Base-by-base conservation (phyloP, 2,888 invertebrate genomes). In the Meta bourneti region DNA sequence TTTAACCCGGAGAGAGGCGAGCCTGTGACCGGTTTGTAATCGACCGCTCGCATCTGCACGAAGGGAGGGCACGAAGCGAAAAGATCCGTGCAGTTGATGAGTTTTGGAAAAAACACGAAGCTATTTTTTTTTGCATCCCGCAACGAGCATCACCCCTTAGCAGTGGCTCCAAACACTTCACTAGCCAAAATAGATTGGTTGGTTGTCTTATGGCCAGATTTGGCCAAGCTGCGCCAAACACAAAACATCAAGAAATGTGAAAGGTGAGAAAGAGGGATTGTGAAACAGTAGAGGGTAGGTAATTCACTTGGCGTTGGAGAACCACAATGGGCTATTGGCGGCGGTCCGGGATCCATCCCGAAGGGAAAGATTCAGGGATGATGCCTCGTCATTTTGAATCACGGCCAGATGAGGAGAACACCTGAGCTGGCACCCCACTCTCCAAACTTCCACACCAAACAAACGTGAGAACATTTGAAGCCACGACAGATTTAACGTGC, bases 1-100 rank as follows among this genome's bases (percentile, higher is more conserved):
- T 74, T 83, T 72, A 72, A 83, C 83, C 79, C 87, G 34, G 70
- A 69, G 78, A 78, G 61, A 74, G 84, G 34, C 34, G 78, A 86
- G 86, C 72, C 9, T 61, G 81, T 74, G 75, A 88, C 88, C 88
- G 88, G 88, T 88, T 88, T 88, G 75, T 48, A 88, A 88, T 88
- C 88, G 81, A 49, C 80, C 48, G 61, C 72, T 16, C 74, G 71
- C 81, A 88, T 88, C 88, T 80, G 80, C 69, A 54, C 79, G 54
- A 49, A 19, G 52, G 19, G 51, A 51, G 19, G 52, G 77, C 61
- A 61, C 51, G 61, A 61, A 19, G 70, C 19, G 0, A 16, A 74
- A 84, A 79, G 83, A 80, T 52, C 78, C 61, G 61, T 5, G 69
- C 84, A 54, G 61, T n/a, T 61, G 74, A 74, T 84, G 84, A 84